Evolutionary conservation across 2,888 invertebrate genomes (phyloP), one percentile per base, ranked within the genome.

Genomic region (Pyrrhosoma nymphula): DNA sequence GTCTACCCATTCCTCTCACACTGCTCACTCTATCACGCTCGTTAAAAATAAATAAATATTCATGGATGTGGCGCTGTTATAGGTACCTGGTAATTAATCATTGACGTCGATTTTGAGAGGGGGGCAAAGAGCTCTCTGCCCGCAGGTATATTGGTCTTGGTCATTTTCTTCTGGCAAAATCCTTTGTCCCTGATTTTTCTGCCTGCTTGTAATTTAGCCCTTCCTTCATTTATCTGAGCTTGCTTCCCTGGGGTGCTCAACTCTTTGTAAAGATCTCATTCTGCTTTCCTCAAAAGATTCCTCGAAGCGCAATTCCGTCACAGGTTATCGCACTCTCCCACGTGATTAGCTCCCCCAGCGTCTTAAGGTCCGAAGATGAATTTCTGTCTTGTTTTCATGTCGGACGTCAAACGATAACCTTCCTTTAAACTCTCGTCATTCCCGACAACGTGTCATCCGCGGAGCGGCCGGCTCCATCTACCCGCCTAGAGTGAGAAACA

Each of bases 291-390:
- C 82, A 82, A 82, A 82, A 82, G 82, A 82, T 35, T 35, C 30
- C 35, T 82, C 82, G 82, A 35, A 14, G 82, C 82, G 35, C 35
- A 82, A 82, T 35, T 82, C 82, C 82, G 82, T 82, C 82, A 82
- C 82, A 82, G 82, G 82, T 82, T 82, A 82, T 82, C 82, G 82
- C 82, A 82, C 82, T 35, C 82, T 26, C 82, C 82, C 82, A 82
- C 82, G 82, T 82, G 82, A 82, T 82, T 35, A 10, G n/a, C 35
- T 60, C 35, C 82, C 35, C 3, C 82, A n/a, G 35, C 82, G 16
- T 82, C 35, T 35, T 35, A 47, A 30, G 82, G 82, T 82, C 82
- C 82, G 82, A 82, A 82, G 82, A 82, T 82, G 82, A 82, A 82
- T 35, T 82, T 82, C 82, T 82, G 82, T 35, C 82, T 82, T 82